Evolutionary conservation across 2,113 vertebrate genomes (phyloP), one percentile per base, ranked within the genome.

Genomic region (Clupea harengus): DNA sequence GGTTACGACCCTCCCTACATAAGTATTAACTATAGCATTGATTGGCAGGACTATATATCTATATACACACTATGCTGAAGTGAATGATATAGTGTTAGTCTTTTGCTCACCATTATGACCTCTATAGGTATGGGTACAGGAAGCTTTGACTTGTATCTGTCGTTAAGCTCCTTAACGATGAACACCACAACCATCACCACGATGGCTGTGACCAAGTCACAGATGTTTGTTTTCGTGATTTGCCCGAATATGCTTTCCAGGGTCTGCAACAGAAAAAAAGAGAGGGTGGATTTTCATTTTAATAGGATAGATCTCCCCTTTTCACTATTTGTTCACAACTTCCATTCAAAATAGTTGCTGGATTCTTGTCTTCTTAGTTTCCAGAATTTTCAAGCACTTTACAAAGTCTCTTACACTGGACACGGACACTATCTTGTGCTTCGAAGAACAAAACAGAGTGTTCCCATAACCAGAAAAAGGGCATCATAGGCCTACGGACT

Each of bases 101-200:
- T 25, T 32, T 17, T 78, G 25, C 57, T 98, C 94, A 99, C 98
- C 97, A 98, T 92, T 49, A 99, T 92, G 81, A 99, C 94, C 89
- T 99, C 98, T 2, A 99, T 97, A 0, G 98, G 98, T 81, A 99
- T 97, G 6, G 98, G 97, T 64, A 97, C 90, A 0, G 97, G 98
- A 39, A 99, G 94, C 90, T 97, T 98, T 86, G 94, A 92, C 94
- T 96, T 99, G 92, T 90, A 99, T 88, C 94, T 94, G 28, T 99
- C 95, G 0, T 99, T 99, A 22, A 99, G 72, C 92, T 99, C 98
- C 90, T 99, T 99, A 28, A 98, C 95, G 1, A 93, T 86, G 0
- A 96, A 97, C 86, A 99, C 97, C 0, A 95, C 82, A 75, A 96
- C 60, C 88, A 99, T 94, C 88, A 98, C 95, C 82, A 98, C 22